These are phyloP conservation scores for Enteromius unitaeniatus DNA, from an alignment of 2,797 vertebrate species.

Conservation along the genomic window DNA sequence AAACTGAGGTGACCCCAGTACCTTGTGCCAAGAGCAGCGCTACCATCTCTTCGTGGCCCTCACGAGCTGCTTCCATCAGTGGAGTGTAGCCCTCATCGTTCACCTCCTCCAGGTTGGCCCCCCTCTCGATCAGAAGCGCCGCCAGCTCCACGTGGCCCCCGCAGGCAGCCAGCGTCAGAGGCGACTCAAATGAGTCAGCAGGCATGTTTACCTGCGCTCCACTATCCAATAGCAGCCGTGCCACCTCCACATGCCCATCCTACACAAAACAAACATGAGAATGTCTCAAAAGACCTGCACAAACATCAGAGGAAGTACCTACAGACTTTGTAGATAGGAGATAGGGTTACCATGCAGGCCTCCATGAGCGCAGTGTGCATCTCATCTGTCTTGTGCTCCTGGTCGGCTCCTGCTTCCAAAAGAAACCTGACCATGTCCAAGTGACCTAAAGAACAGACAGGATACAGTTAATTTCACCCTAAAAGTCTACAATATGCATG, in stretches of 20 bases:
- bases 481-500: background rate
- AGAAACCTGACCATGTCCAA: conserved; percentile 99
- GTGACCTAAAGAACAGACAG: conserved; percentile 84
- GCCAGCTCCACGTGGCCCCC: conserved; percentile 97
- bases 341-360: conserved; percentile 93
- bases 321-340: background rate
- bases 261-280: conserved; percentile 61
- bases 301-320: background rate
- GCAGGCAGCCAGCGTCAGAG: conserved; percentile 94
- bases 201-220: conserved; percentile 99
- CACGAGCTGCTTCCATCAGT: conserved; percentile 97
- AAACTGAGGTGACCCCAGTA: conserved; percentile 58
- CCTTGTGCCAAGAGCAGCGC: conserved; percentile 97
- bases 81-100: conserved; percentile 99
- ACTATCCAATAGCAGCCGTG: conserved; percentile 96
- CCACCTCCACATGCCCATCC: conserved; percentile 99
- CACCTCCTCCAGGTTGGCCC: conserved; percentile 98
- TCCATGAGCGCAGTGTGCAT: conserved; percentile 99
- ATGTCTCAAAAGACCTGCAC: background rate
- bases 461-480: conserved; percentile 13
- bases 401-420: conserved; percentile 97
- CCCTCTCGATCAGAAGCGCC: conserved; percentile 94
- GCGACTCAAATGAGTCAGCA: conserved; percentile 97
- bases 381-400: conserved; percentile 99
- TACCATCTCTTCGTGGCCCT: conserved; percentile 99